phyloP scores from a whole-genome alignment of 2,113 vertebrate species.

The Deroptyus accipitrinus region DNA sequence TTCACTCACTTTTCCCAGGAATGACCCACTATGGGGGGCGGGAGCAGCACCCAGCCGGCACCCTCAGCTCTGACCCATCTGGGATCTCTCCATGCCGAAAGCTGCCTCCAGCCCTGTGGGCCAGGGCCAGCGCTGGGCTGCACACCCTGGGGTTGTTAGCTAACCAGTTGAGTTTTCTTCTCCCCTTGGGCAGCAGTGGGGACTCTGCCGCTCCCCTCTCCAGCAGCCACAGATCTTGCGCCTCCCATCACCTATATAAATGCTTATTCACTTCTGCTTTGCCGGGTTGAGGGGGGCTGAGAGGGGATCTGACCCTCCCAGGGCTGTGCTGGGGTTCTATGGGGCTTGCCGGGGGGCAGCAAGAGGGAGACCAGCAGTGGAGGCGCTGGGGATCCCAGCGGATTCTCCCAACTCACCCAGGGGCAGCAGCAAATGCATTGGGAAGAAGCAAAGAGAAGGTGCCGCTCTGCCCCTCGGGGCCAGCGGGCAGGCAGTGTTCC shows the following conservation, averaged over 20 bases:
- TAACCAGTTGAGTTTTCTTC: neutral
- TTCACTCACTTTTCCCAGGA: neutral
- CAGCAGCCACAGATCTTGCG: rapidly evolving
- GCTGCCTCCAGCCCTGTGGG: rapidly evolving
- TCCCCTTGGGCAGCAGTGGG: neutral
- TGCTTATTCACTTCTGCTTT: neutral
- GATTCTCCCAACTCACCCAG: neutral
- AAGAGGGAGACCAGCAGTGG: rapidly evolving
- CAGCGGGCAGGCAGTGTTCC: neutral
- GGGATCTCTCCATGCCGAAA: rapidly evolving
- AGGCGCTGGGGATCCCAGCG: rapidly evolving
- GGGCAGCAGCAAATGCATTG: neutral
- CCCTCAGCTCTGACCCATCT: rapidly evolving
- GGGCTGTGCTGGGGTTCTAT: rapidly evolving
- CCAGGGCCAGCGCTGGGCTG: neutral
- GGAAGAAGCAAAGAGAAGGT: neutral
- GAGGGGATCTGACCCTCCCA: neutral
- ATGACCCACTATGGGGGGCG: rapidly evolving
- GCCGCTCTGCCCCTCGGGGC: rapidly evolving
- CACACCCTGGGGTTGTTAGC: neutral
- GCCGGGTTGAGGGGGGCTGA: neutral
- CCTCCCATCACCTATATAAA: neutral
- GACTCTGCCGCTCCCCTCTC: rapidly evolving
- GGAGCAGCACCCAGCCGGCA: neutral
- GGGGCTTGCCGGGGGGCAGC: rapidly evolving